phyloP scores from a whole-genome alignment of 2,888 invertebrate genomes.

The Macrostomum cliftonense region DNA sequence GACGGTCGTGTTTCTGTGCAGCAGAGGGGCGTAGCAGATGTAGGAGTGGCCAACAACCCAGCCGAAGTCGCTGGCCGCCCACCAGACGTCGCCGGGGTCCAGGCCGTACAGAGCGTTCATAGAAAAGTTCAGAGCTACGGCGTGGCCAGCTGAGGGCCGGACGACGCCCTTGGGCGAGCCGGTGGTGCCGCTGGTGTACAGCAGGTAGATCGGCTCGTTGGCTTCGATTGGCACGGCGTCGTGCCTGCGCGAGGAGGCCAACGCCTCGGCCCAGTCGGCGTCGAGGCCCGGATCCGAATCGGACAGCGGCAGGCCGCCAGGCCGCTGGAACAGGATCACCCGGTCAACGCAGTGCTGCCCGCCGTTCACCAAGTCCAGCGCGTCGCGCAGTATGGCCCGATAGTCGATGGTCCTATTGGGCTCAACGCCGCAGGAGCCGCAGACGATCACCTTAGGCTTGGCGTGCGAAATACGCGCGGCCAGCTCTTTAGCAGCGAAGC shows the following conservation, averaged over 20 bases:
- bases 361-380: constrained; percentile 40
- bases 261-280: constrained; percentile 54
- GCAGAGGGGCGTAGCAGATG: constrained; percentile 71
- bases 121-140: constrained; percentile 64
- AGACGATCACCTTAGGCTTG: constrained; percentile 66
- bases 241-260: constrained; percentile 45
- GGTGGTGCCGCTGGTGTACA: constrained; percentile 58
- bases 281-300: constrained; percentile 44
- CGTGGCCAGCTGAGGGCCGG: constrained; percentile 67
- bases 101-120: constrained; percentile 60
- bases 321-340: too few relatives aligned
- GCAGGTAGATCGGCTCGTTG: constrained; percentile 68
- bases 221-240: constrained; percentile 68
- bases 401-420: constrained; percentile 64
- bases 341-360: too few relatives aligned
- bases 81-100: constrained; percentile 53
- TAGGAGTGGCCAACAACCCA: constrained; percentile 77
- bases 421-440: constrained; percentile 74
- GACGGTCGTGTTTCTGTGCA: constrained; percentile 52
- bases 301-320: constrained; percentile 11
- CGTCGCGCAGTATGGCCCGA: constrained; percentile 61
- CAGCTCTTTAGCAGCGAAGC: constrained; percentile 72
- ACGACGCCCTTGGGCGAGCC: constrained; percentile 42
- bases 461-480: constrained; percentile 61
- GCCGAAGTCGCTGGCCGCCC: constrained; percentile 55